Percentiles rank a stretch among this genome's conserved stretches.
Evolutionary conservation across 2,113 vertebrate species (phyloP).

Genomic region (Emydura subglobosa): DNA sequence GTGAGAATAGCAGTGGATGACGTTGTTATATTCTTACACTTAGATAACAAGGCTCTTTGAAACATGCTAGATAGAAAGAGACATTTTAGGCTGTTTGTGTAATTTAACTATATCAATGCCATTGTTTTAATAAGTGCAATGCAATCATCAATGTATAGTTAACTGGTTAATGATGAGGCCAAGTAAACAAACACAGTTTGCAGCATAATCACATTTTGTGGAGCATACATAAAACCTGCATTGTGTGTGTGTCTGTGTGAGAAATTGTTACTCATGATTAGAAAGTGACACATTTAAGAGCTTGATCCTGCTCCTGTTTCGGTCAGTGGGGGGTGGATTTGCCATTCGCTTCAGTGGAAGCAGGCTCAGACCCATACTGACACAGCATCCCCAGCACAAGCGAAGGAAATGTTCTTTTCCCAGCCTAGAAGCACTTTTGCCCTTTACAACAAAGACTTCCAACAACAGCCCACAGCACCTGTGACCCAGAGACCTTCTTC

Average conservation of each 20-base stretch:
- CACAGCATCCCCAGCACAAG: accelerated
- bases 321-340: not conserved
- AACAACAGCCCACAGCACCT: not conserved
- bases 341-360: not conserved
- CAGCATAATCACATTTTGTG: not conserved
- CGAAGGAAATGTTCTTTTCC: not conserved
- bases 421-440: not conserved
- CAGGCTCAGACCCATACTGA: not conserved
- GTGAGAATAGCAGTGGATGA: not conserved
- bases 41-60: not conserved
- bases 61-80: not conserved
- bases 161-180: not conserved
- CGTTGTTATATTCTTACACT: not conserved
- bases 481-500: not conserved
- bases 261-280: slow-evolving; percentile 4
- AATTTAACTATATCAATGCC: not conserved
- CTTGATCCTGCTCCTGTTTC: not conserved
- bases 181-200: not conserved
- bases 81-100: not conserved
- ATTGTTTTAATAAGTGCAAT: not conserved
- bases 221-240: not conserved
- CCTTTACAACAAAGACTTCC: not conserved
- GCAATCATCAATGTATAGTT: not conserved
- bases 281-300: not conserved
- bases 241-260: not conserved